These are phyloP conservation scores for Solen grandis DNA, from an alignment of 1,140 invertebrate species.

Conservation along the genomic window DNA sequence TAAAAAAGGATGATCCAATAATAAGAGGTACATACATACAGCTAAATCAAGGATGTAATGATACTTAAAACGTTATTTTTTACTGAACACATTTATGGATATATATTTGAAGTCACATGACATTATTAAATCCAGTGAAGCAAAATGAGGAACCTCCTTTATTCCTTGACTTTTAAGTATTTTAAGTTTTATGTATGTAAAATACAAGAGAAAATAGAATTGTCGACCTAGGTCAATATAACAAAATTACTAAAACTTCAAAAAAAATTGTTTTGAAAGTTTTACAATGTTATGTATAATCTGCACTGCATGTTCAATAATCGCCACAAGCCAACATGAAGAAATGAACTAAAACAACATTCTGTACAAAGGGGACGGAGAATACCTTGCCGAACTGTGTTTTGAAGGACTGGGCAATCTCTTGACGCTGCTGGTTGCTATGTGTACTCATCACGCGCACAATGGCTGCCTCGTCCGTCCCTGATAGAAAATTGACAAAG, in stretches of 20 bases:
- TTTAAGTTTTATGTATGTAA: no score
- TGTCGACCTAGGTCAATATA: background rate
- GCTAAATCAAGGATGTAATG: no score
- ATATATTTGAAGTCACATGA: no score
- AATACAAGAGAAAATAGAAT: background rate
- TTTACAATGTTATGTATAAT: background rate
- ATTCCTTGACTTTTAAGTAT: no score
- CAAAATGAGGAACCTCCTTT: no score
- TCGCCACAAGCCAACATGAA: background rate
- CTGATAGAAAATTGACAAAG: slow-evolving; percentile 56
- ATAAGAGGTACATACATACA: no score
- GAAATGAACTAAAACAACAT: background rate
- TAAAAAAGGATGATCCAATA: no score
- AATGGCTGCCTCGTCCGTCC: slow-evolving; percentile 94
- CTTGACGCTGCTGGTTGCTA: slow-evolving; percentile 92
- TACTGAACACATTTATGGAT: no score
- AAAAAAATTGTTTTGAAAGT: background rate
- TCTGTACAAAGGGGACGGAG: background rate
- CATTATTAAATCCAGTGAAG: no score
- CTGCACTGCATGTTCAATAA: background rate
- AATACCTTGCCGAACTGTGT: slow-evolving; percentile 92
- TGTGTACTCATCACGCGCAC: slow-evolving; percentile 92
- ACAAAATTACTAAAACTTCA: background rate
- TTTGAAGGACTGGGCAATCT: slow-evolving; percentile 95
- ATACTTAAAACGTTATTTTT: no score